Evolutionary conservation across 2,888 invertebrate species (phyloP).

Genomic region (Aradus depressus): DNA sequence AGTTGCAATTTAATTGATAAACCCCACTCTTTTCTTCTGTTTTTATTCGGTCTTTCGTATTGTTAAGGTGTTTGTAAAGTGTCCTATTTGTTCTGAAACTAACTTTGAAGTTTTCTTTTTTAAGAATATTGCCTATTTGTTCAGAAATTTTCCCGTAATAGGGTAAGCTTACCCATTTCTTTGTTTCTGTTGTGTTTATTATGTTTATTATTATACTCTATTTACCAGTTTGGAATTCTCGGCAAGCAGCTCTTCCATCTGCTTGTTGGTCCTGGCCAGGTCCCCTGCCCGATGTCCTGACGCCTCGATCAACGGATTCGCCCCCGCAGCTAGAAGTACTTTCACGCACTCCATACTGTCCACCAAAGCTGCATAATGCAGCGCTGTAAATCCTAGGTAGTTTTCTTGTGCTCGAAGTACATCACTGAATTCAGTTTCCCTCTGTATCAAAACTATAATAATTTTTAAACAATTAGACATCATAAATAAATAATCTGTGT

Average conservation of each 20-base stretch:
- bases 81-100: too few relatives aligned
- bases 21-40: too few relatives aligned
- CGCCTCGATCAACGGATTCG: conserved; percentile 60
- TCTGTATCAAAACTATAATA: conserved; percentile 43
- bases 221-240: conserved; percentile 41
- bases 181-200: too few relatives aligned
- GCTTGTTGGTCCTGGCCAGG: conserved; percentile 12
- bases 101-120: too few relatives aligned
- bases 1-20: too few relatives aligned
- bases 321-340: conserved; percentile 58
- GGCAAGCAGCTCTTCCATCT: conserved; percentile 42
- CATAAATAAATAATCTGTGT: too few relatives aligned
- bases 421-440: conserved; percentile 75
- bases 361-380: conserved; percentile 77
- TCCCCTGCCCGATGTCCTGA: conserved; percentile 49
- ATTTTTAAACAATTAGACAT: background rate
- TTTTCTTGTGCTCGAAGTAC: conserved; percentile 46
- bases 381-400: conserved; percentile 73
- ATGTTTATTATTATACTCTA: background rate
- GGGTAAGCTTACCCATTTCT: too few relatives aligned
- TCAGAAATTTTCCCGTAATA: too few relatives aligned
- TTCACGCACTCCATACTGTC: conserved; percentile 53
- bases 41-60: too few relatives aligned
- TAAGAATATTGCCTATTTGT: too few relatives aligned
- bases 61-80: too few relatives aligned